Evolutionary conservation across 2,113 vertebrate species (phyloP).

Genomic region (Papio anubis): DNA sequence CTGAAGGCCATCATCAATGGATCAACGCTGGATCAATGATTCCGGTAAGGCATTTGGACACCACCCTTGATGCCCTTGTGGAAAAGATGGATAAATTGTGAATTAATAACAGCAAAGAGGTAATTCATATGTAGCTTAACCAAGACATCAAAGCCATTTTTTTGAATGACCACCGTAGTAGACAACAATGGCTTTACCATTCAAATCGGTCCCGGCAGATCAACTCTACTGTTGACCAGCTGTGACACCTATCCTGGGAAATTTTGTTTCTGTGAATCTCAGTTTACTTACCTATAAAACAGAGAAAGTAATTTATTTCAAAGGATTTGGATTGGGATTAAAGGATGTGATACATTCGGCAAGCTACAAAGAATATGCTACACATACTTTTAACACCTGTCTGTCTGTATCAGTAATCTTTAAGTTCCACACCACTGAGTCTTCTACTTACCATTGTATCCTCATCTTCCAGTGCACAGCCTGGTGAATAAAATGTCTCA

Average conservation of each 20-base stretch:
- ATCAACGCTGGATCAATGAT: not conserved
- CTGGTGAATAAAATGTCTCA: not conserved
- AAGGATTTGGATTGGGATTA: not conserved
- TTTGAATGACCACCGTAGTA: not conserved
- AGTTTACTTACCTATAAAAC: not conserved
- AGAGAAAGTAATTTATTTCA: not conserved
- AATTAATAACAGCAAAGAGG: not conserved
- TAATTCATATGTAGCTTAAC: not conserved
- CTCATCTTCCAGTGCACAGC: not conserved
- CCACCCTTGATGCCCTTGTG: not conserved
- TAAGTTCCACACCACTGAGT: not conserved
- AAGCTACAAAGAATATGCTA: not conserved
- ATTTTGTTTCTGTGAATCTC: not conserved
- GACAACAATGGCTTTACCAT: not conserved
- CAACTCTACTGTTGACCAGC: not conserved
- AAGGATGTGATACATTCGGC: not conserved
- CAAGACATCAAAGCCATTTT: not conserved
- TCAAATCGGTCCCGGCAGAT: not conserved
- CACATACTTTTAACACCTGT: not conserved
- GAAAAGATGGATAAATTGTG: not conserved
- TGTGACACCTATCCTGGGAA: not conserved
- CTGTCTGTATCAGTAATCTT: not conserved
- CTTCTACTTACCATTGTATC: not conserved
- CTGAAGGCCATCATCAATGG: not conserved
- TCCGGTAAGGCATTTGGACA: not conserved